Conservation (phyloP, 2,113 vertebrate species). For the Tenrec ecaudatus region DNA sequence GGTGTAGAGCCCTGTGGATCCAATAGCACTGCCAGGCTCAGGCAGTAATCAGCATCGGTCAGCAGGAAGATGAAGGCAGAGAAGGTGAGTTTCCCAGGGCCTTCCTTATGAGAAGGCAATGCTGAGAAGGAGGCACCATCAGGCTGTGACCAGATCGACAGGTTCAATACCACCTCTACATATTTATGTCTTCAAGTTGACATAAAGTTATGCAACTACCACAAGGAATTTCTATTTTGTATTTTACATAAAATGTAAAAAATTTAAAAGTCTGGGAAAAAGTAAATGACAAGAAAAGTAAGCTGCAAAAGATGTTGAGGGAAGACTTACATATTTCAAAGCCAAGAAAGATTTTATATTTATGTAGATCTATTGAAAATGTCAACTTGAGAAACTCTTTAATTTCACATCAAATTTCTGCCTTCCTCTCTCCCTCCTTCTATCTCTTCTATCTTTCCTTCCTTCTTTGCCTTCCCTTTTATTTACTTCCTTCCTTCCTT, state of each 20-base stretch:
- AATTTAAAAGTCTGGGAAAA: slow-evolving; percentile 25
- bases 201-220: no score
- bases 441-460: not conserved
- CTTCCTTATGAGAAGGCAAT: no score
- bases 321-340: not conserved
- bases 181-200: no score
- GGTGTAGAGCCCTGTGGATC: no score
- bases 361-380: not conserved
- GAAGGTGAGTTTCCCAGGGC: no score
- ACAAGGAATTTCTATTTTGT: slow-evolving; percentile 29
- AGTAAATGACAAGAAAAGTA: not conserved
- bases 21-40: no score
- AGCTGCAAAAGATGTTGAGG: not conserved
- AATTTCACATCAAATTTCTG: not conserved
- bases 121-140: no score
- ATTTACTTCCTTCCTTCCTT: not conserved
- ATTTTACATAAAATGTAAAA: slow-evolving; percentile 36
- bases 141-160: no score
- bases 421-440: no score
- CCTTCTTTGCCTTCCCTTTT: not conserved
- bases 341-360: not conserved
- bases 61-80: no score
- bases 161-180: no score
- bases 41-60: no score
- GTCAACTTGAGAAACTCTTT: not conserved